A percentile compares a stretch with the other conserved stretches of the same genome.
Evolutionary conservation across 2,888 invertebrate species (phyloP).

Genomic region (Zaprionus lineosus): DNA sequence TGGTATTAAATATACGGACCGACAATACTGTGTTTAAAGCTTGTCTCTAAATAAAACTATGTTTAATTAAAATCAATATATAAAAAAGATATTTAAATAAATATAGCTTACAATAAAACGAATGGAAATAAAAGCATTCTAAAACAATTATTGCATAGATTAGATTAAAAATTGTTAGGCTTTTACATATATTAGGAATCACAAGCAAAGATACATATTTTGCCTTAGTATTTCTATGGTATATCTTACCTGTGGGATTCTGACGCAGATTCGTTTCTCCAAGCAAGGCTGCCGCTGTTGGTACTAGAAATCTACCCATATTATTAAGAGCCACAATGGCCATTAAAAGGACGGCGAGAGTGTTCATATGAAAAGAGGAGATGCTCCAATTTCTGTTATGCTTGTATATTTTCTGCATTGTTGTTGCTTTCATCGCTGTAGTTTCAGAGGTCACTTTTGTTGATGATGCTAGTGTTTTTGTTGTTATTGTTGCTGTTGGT

Average conservation of each 20-base stretch:
- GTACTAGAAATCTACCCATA: conserved; percentile 69
- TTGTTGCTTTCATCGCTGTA: conserved; percentile 18
- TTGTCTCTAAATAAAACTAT: too few species aligned
- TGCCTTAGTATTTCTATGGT: too few species aligned
- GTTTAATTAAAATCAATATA: neutral
- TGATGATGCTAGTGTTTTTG: conserved; percentile 5
- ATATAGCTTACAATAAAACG: too few species aligned
- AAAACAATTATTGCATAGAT: too few species aligned
- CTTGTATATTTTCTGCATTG: conserved; percentile 11
- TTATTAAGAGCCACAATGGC: conserved; percentile 77
- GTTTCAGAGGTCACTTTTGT: conserved; percentile 1
- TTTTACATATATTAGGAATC: too few species aligned
- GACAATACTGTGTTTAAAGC: too few species aligned
- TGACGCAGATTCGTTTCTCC: conserved; percentile 75
- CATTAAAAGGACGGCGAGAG: conserved; percentile 60
- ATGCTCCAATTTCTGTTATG: conserved; percentile 34
- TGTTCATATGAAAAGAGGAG: conserved; percentile 63
- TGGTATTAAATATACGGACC: too few species aligned
- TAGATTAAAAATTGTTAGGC: too few species aligned
- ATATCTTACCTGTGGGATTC: conserved; percentile 79
- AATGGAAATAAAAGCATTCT: too few species aligned
- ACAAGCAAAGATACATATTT: too few species aligned
- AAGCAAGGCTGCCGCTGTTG: conserved; percentile 61
- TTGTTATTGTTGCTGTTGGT: neutral
- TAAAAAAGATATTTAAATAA: too few species aligned